A percentile compares a stretch with the other conserved stretches of the same genome.
phyloP scores from a whole-genome alignment of 2,113 vertebrate species.

The Cottus gobio region DNA sequence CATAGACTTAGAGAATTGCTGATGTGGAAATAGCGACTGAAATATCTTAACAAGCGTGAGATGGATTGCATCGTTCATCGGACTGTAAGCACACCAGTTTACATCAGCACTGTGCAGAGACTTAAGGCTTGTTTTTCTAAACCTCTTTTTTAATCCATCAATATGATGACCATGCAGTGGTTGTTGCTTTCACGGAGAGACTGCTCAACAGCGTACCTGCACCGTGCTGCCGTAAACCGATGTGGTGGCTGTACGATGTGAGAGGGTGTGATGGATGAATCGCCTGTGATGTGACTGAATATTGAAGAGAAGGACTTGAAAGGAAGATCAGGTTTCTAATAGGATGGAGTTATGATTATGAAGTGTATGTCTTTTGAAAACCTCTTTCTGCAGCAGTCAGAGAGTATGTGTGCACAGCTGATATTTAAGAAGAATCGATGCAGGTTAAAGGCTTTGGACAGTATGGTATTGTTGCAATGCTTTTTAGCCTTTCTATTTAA shows the following conservation, averaged over 20 bases:
- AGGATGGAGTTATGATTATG: slow-evolving; percentile 17
- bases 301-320: slow-evolving; percentile 41
- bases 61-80: background rate
- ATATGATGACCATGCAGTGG: background rate
- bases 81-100: background rate
- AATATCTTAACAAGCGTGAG: background rate
- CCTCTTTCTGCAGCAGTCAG: background rate
- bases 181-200: background rate
- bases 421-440: slow-evolving; percentile 18
- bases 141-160: slow-evolving; percentile 11
- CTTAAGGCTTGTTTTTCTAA: background rate
- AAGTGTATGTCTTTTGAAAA: slow-evolving; percentile 19
- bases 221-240: slow-evolving; percentile 2
- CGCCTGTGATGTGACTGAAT: background rate
- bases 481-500: background rate
- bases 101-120: background rate
- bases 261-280: slow-evolving; percentile 29
- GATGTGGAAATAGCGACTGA: background rate
- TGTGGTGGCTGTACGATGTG: background rate
- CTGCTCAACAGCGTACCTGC: background rate
- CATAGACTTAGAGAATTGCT: background rate
- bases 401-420: slow-evolving; percentile 15
- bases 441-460: slow-evolving; percentile 15
- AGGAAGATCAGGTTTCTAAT: slow-evolving; percentile 34
- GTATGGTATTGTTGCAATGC: background rate